Base-by-base conservation (phyloP, 2,797 vertebrate species). In the Crocidura indochinensis region DNA sequence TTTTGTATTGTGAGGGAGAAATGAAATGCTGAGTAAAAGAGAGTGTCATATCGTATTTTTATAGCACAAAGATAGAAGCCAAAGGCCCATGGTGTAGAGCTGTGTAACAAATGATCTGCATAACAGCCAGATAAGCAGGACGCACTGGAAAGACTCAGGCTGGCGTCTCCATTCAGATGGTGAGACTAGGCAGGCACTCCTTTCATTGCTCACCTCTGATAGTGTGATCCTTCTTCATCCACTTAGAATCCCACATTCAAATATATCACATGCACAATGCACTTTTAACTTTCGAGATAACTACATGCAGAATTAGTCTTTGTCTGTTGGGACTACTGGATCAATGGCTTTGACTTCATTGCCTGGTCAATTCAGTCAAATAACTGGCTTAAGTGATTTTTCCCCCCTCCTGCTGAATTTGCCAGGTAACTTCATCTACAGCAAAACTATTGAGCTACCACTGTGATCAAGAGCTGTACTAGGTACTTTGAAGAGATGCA, bases 261-360 rank as follows among this genome's bases (percentile, higher is more conserved):
- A 84, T 91, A 84, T 79, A 84, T 81, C 44, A 60, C 87, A 91
- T 46, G 68, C 47, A 27, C 85, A 91, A 2, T 77, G 38, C 62
- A 38, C 78, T 87, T 69, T 77, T 90, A 46, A 77, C 87, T 92
- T 92, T 49, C 65, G 86, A 88, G 78, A 87, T 73, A n/a, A 69
- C 79, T 82, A 65, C 69, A 47, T 88, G 85, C 79, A 88, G 90
- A 95, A 88, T 94, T 87, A 86, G 85, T 91, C 76, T 88, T 31
- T 3, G n/a, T 87, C 91, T 67, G 8, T 69, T 90, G 90, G 88
- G 93, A 94, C 83, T 56, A 15, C 60, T 65, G 29, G 87, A 92
- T 96, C 92, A 94, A 94, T 96, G 91, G 65, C 89, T 95, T 88
- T 94, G 89, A 95, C 95, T 93, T 95, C 89, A 93, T 92, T 86